phyloP scores from a whole-genome alignment of 1,140 invertebrate genomes.

The Heliothis virescens region DNA sequence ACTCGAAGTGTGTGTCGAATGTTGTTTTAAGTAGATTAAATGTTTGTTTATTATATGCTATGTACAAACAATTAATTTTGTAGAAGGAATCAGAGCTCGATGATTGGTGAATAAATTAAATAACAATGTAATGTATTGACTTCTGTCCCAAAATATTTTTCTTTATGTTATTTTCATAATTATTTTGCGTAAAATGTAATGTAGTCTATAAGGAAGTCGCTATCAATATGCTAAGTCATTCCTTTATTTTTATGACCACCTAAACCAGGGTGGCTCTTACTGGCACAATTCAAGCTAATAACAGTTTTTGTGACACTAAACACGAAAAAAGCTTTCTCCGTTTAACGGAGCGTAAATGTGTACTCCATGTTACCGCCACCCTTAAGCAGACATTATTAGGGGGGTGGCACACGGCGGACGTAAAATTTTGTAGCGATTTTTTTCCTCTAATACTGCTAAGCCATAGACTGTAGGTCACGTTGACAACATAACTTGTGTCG shows the following conservation, averaged over 20 bases:
- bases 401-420: slow-evolving; percentile 76
- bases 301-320: slow-evolving; percentile 85
- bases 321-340: slow-evolving; percentile 85
- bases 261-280: slow-evolving; percentile 51
- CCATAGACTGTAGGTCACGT: slow-evolving; percentile 75
- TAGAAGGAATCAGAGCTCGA: too few relatives aligned
- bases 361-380: slow-evolving; percentile 82
- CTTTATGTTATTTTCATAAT: too few relatives aligned
- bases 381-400: slow-evolving; percentile 85
- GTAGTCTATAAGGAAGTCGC: background rate
- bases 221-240: slow-evolving; percentile 26
- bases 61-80: too few relatives aligned
- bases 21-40: too few relatives aligned
- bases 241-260: slow-evolving; percentile 40
- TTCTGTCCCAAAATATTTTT: too few relatives aligned
- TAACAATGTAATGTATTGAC: too few relatives aligned
- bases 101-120: too few relatives aligned
- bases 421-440: slow-evolving; percentile 85
- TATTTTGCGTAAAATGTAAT: background rate
- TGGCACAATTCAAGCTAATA: slow-evolving; percentile 83
- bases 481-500: slow-evolving; percentile 58
- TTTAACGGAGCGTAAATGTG: slow-evolving; percentile 85
- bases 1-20: background rate
- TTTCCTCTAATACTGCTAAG: slow-evolving; percentile 72
- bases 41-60: too few relatives aligned